Evolutionary conservation across 2,797 vertebrate genomes (phyloP), one percentile per base, ranked within the genome.

Genomic region (Parotocinclus haroldoi): DNA sequence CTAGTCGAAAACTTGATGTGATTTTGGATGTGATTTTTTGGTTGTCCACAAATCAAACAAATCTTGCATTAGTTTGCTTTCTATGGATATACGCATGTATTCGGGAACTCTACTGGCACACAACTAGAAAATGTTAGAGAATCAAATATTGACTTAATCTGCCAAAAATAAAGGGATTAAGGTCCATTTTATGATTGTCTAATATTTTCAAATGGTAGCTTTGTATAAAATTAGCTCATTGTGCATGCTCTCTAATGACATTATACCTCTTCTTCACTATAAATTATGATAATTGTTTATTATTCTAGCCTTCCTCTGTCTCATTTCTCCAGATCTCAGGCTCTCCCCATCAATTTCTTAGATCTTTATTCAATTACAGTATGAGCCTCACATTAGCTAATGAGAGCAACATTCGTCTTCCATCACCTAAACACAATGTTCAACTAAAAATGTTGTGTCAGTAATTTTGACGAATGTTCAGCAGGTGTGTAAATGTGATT

Each of bases 231-330:
- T 72, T 70, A 72, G 63, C 63, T 70, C 58, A 70, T 70, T 70
- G 56, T 68, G 58, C 59, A 57, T 18, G 58, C 64, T 71, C 60
- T 68, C 57, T 68, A 19, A 69, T 53, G 42, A 52, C 52, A 52
- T 63, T 48, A 69, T 68, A 55, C 44, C 74, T 58, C 58, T 62
- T 75, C 65, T 75, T 59, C 72, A 74, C 69, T 44, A 56, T 73
- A 76, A 71, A 77, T 74, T 55, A 76, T 66, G 61, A 63, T 73
- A 69, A 79, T 75, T 71, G 75, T 74, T 78, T 77, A 78, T 78
- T 66, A 76, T 72, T 64, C 68, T 53, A 72, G 63, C 46, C 60
- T 61, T 63, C n/a, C 40, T 62, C 57, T 66, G 52, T 67, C 63
- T 71, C 50, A 58, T 61, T 57, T 66, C 75, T 72, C 57, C 13